phyloP scores from a whole-genome alignment of 2,888 invertebrate genomes.

The Chrysopilus asiliformis region DNA sequence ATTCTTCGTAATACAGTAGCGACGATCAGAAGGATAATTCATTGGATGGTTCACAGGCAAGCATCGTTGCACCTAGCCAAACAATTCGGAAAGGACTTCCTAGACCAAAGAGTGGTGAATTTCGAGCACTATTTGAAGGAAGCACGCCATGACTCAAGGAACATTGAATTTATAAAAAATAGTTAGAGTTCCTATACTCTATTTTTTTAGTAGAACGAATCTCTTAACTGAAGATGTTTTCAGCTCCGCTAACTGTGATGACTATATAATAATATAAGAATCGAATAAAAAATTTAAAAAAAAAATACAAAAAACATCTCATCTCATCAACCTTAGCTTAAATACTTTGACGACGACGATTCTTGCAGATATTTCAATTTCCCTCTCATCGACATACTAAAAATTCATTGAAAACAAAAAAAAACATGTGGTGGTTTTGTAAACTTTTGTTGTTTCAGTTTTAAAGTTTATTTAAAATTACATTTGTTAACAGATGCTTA shows the following conservation, averaged over 20 bases:
- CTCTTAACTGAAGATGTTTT: slow-evolving; percentile 33
- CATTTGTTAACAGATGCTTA: slow-evolving; percentile 16
- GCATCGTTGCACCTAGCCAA: slow-evolving; percentile 33
- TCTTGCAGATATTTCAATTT: slow-evolving; percentile 20
- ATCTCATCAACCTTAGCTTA: slow-evolving; percentile 19
- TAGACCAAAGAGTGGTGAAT: slow-evolving; percentile 36
- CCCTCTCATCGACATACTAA: slow-evolving; percentile 18
- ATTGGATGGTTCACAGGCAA: slow-evolving; percentile 34
- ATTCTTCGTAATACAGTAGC: slow-evolving; percentile 21
- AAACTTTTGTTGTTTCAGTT: slow-evolving; percentile 19
- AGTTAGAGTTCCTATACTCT: slow-evolving; percentile 19
- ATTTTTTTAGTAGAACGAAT: slow-evolving; percentile 28
- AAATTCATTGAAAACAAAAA: slow-evolving; percentile 19
- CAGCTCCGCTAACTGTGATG: slow-evolving; percentile 39
- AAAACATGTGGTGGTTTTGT: slow-evolving; percentile 25
- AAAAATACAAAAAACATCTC: slow-evolving; percentile 11
- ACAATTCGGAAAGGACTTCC: slow-evolving; percentile 36
- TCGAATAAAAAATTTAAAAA: slow-evolving; percentile 19
- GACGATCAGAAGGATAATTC: slow-evolving; percentile 34
- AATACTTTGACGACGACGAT: slow-evolving; percentile 20
- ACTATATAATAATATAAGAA: slow-evolving; percentile 35
- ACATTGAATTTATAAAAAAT: slow-evolving; percentile 14
- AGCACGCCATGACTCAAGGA: slow-evolving; percentile 32
- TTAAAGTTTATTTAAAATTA: slow-evolving; percentile 15
- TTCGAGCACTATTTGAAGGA: slow-evolving; percentile 37